These are phyloP conservation scores for Nipponia nippon DNA, from an alignment of 2,113 vertebrate genomes.

Conservation along the genomic window DNA sequence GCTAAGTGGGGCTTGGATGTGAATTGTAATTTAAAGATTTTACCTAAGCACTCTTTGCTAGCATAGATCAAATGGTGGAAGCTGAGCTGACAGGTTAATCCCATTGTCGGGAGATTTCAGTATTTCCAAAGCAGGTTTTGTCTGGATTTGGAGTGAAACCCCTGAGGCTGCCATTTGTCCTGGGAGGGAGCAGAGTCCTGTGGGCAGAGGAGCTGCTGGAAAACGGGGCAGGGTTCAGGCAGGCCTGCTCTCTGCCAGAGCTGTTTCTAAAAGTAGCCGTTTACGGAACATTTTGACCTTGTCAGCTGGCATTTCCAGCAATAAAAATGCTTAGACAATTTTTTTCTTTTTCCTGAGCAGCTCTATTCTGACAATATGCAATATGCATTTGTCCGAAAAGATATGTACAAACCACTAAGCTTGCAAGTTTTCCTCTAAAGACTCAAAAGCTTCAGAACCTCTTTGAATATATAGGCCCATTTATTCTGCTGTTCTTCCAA, in stretches of 20 bases:
- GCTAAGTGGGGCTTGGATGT: not conserved
- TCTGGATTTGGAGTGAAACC: not conserved
- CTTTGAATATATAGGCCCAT: not conserved
- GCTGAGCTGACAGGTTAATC: conserved; percentile 15
- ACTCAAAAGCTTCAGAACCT: not conserved
- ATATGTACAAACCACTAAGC: not conserved
- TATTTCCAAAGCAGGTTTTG: not conserved
- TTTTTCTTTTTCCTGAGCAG: not conserved
- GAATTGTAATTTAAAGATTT: not conserved
- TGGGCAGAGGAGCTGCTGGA: not conserved
- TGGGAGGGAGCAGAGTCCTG: not conserved
- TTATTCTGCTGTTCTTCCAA: not conserved
- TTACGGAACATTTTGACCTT: not conserved
- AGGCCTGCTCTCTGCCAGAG: not conserved
- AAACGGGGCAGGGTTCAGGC: not conserved
- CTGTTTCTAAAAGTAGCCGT: not conserved
- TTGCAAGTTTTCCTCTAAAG: not conserved
- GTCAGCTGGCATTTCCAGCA: not conserved
- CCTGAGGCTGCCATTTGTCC: not conserved
- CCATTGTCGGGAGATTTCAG: not conserved
- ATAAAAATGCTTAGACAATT: not conserved
- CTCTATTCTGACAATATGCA: not conserved
- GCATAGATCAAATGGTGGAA: not conserved
- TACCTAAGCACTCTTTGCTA: not conserved
- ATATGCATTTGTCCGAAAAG: not conserved